phyloP scores from a whole-genome alignment of 2,797 vertebrate species.

The Macroramphosus scolopax region DNA sequence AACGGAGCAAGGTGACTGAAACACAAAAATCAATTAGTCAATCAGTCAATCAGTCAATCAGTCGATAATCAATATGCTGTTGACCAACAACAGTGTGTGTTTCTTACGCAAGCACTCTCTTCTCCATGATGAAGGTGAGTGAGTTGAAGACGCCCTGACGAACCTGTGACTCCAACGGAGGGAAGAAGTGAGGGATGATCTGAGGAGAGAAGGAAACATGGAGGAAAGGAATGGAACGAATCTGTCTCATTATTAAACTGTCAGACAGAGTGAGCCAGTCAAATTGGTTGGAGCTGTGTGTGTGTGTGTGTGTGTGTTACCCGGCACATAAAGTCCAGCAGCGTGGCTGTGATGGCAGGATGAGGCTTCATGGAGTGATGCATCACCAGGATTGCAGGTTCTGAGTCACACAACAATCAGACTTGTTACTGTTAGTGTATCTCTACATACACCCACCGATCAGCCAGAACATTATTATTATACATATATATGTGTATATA shows the following conservation, averaged over 20 bases:
- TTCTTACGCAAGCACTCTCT: slow-evolving; percentile 94
- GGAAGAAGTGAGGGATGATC: slow-evolving; percentile 97
- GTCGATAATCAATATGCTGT: too few relatives aligned
- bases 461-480: too few relatives aligned
- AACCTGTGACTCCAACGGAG: slow-evolving; percentile 88
- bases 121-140: slow-evolving; percentile 97
- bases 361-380: slow-evolving; percentile 99
- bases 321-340: slow-evolving; percentile 97
- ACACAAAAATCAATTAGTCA: slow-evolving; percentile 1
- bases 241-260: background rate
- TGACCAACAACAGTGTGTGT: too few relatives aligned
- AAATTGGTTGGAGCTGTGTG: background rate
- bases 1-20: slow-evolving; percentile 89
- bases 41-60: slow-evolving; percentile 1
- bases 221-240: background rate
- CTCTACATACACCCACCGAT: too few relatives aligned
- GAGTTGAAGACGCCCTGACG: slow-evolving; percentile 94
- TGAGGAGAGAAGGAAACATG: slow-evolving; percentile 49
- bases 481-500: slow-evolving; percentile 5
- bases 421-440: too few relatives aligned
- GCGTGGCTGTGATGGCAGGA: slow-evolving; percentile 94
- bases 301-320: slow-evolving; percentile 70
- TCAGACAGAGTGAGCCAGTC: too few relatives aligned
- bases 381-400: slow-evolving; percentile 96
- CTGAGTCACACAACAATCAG: slow-evolving; percentile 60